These are phyloP conservation scores for Chlorodrepanis virens DNA, from an alignment of 2,113 vertebrate genomes.

Conservation along the genomic window DNA sequence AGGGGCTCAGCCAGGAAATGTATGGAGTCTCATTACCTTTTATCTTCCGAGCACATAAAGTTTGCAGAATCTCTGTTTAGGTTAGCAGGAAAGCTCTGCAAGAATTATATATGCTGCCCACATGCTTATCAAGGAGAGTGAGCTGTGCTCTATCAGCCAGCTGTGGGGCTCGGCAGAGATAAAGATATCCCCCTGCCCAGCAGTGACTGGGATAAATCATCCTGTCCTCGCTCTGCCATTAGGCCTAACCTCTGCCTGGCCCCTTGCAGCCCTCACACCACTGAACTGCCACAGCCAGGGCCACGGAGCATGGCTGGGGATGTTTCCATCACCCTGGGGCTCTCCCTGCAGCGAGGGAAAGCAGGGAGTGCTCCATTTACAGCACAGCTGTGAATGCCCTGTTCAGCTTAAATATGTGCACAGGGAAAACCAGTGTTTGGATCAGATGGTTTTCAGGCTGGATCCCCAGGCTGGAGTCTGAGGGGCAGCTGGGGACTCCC, in stretches of 20 bases:
- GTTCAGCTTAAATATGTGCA: not conserved
- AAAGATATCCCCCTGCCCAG: constrained; percentile 37
- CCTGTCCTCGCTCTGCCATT: constrained; percentile 17
- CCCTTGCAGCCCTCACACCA: not conserved
- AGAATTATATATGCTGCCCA: constrained; percentile 26
- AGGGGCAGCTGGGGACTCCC: rapidly evolving
- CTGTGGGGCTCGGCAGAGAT: not conserved
- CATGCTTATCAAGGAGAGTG: constrained; percentile 37
- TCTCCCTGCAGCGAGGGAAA: not conserved
- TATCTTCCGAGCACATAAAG: constrained; percentile 54
- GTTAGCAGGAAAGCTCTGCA: constrained; percentile 46
- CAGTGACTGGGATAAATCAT: constrained; percentile 57
- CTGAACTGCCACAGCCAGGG: not conserved
- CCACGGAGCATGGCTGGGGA: not conserved
- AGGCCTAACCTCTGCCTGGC: constrained; percentile 19
- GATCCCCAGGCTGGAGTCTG: not conserved
- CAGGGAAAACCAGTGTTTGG: rapidly evolving
- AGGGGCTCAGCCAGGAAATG: constrained; percentile 48
- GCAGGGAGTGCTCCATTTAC: not conserved
- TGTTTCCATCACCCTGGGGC: not conserved
- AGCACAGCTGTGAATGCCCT: not conserved
- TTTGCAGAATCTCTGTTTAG: constrained; percentile 56
- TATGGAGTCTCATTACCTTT: constrained; percentile 61
- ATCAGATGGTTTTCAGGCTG: not conserved
- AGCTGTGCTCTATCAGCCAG: constrained; percentile 28